Evolutionary conservation across 2,113 vertebrate species (phyloP), one percentile per base, ranked within the genome.

Genomic region (Pachycephala philippinensis): DNA sequence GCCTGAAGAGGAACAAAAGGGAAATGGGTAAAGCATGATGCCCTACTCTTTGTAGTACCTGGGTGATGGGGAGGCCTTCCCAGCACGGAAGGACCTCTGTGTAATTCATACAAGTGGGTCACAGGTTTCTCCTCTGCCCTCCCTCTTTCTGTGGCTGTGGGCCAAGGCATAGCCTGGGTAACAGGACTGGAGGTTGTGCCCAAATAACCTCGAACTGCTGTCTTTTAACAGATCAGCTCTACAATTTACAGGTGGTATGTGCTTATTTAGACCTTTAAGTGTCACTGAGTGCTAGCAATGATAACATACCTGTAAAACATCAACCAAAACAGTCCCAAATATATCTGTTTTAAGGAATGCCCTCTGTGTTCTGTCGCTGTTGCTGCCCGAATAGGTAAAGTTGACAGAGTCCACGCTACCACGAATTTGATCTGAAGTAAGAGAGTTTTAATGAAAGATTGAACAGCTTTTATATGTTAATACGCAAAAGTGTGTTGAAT

Each of bases 281-380:
- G 90, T 95, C 83, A 96, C 75, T 52, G 85, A 90, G 71, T 94
- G n/a, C 63, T 42, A 70, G 75, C 47, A 88, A 45, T 74, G 87
- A 44, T 75, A 92, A 90, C 71, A 13, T 7, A 21, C 23, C 66
- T 52, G 93, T 96, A 69, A 96, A 95, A 91, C 87, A 90, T 94
- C 93, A 93, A 95, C 87, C 59, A 52, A 74, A 93, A 40, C 20
- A n/a, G 66, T 63, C 69, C 50, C 84, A 77, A 89, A 80, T 61
- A 39, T 19, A 50, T 23, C 24, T 50, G 3, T n/a, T 84, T 84
- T n/a, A 77, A 83, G n/a, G 39, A 94, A 50, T 53, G 59, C 16
- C 39, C 15, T 84, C 56, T 69, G 26, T 59, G 47, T n/a, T n/a
- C n/a, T n/a, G n/a, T n/a, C n/a, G n/a, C n/a, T n/a, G n/a, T n/a